phyloP scores from a whole-genome alignment of 2,113 vertebrate genomes.

The Otocyon megalotis region DNA sequence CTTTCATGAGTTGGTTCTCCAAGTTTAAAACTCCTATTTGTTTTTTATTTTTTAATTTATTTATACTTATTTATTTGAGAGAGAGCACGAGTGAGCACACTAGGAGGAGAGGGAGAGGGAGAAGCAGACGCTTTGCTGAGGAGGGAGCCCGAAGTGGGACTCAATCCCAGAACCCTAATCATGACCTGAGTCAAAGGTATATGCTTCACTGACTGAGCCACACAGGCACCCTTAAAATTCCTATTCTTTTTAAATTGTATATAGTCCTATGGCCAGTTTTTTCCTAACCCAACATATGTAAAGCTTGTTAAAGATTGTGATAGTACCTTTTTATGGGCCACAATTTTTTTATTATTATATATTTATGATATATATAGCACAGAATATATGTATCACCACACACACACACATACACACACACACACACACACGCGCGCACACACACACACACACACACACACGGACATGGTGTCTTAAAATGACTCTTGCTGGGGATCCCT shows the following conservation, averaged over 20 bases:
- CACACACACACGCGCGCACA: too few species aligned
- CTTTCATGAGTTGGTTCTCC: neutral
- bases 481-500: neutral
- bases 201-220: too few species aligned
- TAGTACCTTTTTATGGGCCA: neutral
- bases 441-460: too few species aligned
- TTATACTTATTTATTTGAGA: too few species aligned
- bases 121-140: too few species aligned
- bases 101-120: too few species aligned
- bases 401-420: too few species aligned
- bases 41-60: too few species aligned
- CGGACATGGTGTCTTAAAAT: neutral
- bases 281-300: neutral
- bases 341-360: neutral
- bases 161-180: too few species aligned
- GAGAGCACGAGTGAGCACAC: too few species aligned
- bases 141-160: too few species aligned
- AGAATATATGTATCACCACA: neutral
- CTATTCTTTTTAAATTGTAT: neutral
- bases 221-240: neutral
- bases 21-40: neutral
- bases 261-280: neutral
- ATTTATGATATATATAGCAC: neutral
- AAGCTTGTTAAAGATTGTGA: neutral
- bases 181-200: too few species aligned